These are phyloP conservation scores for Polydesmus complanatus DNA, from an alignment of 2,888 invertebrate species.

Conservation along the genomic window DNA sequence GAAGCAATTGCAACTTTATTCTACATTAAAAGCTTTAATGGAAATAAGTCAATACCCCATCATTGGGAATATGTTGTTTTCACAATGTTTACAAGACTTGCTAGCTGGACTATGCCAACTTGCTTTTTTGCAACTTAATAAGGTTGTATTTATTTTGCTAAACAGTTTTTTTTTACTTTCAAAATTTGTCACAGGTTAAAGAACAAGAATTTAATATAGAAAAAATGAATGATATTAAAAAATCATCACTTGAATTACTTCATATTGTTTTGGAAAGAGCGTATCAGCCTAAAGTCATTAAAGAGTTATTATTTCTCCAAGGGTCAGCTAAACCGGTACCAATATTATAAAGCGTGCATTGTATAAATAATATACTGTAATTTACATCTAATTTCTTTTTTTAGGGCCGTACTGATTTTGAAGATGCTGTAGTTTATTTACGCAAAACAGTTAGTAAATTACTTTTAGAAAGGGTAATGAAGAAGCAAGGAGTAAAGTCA, in stretches of 20 bases:
- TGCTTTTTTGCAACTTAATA: neutral
- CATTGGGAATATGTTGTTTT: neutral
- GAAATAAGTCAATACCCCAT: neutral
- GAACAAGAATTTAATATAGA: neutral
- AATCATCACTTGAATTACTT: neutral
- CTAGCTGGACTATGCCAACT: neutral
- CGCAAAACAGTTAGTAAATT: neutral
- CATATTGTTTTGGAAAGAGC: neutral
- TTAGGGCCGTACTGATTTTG: no score
- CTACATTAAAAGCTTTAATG: neutral
- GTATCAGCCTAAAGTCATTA: neutral
- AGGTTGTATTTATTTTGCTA: neutral
- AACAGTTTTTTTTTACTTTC: no score
- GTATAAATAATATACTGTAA: no score
- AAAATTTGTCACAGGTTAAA: no score
- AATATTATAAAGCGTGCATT: no score
- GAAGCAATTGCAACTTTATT: neutral
- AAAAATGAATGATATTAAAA: neutral
- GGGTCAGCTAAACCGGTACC: neutral
- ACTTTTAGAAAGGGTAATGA: neutral
- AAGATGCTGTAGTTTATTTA: no score
- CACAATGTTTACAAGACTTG: neutral
- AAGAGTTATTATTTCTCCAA: neutral
- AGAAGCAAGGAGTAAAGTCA: neutral
- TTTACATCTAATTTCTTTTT: no score